Base-by-base conservation (phyloP, 1,140 invertebrate species). In the Drosophila kanapiae region DNA sequence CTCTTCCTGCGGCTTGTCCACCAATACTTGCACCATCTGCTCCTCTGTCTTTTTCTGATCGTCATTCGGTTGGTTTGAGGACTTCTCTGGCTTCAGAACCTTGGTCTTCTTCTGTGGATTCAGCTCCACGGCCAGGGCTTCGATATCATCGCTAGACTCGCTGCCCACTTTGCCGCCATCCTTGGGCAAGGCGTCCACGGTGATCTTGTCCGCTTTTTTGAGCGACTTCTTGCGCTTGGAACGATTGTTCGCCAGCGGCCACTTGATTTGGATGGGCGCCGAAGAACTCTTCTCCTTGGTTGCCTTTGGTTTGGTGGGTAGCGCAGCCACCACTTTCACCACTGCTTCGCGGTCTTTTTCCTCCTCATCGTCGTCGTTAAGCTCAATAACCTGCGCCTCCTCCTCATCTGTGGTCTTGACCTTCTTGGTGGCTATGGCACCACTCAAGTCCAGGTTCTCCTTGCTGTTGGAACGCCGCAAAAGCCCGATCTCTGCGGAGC, bases 91-190 rank as follows among this genome's bases (percentile, higher is more conserved):
- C 18, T 43, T n/a, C 3, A 14, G 27, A 10, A 80, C 61, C 53
- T 82, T 92, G 0, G 40, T 45, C 0, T 68, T 74, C 62, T 92
- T 92, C 8, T 68, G 82, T 0, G 91, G 85, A 64, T 91, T 90
- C 0, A 81, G 51, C 29, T 91, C 65, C 16, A 59, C 70, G 23
- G 81, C 71, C 10, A 77, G 40, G 14, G 37, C 68, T 40, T 91
- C 85, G 9, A 78, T 83, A 9, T 91, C 88, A 62, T 92, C 91
- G 56, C 83, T 88, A 4, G 79, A 88, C 48, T 82, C 74, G 16
- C 74, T 78, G 51, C 53, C 18, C 37, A 33, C 29, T n/a, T 45
- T 42, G 18, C 8, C 5, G 10, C 35, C 27, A 8, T 37, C 62
- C 18, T 48, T 54, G 5, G 35, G 9, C 10, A n/a, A 16, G 10